phyloP scores from a whole-genome alignment of 1,140 invertebrate species.

The Bombus soroeensis region DNA sequence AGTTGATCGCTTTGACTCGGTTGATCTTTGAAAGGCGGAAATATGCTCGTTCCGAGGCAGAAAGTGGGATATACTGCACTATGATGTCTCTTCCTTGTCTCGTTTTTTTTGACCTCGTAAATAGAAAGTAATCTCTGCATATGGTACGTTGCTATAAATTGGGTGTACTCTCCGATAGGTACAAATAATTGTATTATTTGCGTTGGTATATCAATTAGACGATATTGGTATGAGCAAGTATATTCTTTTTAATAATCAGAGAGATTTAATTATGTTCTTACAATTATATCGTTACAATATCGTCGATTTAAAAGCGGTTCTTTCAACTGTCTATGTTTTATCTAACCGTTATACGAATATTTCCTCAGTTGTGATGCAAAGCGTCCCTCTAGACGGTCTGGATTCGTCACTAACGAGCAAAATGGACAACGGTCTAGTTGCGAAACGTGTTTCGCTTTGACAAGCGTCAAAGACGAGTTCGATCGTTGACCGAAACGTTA shows the following conservation, averaged over 20 bases:
- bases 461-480: background rate
- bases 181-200: background rate
- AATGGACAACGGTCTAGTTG: background rate
- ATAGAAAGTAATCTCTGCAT: background rate
- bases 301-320: background rate
- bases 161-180: background rate
- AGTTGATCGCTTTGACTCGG: background rate
- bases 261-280: background rate
- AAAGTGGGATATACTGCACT: background rate
- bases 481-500: conserved; percentile 1
- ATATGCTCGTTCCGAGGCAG: background rate
- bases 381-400: background rate
- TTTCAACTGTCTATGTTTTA: background rate
- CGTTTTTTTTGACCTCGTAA: background rate
- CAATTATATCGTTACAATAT: background rate
- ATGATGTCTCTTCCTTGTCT: background rate
- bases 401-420: background rate
- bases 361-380: background rate
- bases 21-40: background rate
- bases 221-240: no score
- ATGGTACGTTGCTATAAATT: background rate
- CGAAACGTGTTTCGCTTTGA: no score
- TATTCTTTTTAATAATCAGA: background rate
- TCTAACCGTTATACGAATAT: background rate
- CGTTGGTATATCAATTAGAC: background rate